phyloP scores from a whole-genome alignment of 2,888 invertebrate genomes.

The Cosmia pyralina region DNA sequence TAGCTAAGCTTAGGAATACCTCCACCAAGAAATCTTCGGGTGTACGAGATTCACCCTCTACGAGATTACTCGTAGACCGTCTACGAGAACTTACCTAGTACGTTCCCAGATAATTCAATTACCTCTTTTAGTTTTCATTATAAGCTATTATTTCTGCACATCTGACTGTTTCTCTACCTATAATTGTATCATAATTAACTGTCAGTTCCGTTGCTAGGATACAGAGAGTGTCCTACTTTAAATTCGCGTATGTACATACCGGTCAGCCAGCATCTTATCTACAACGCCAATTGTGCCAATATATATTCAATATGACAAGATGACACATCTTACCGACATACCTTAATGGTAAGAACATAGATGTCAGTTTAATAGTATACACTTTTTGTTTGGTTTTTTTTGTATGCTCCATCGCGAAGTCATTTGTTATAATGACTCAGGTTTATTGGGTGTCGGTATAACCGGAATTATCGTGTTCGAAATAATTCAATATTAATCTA shows the following conservation, averaged over 20 bases:
- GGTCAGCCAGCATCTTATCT: neutral
- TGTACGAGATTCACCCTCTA: conserved; percentile 20
- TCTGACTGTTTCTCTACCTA: neutral
- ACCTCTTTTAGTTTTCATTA: neutral
- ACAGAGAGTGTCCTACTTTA: conserved; percentile 19
- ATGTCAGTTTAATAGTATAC: conserved; percentile 8
- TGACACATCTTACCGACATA: conserved; percentile 33
- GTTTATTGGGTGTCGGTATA: conserved; percentile 11
- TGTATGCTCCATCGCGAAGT: conserved; percentile 13
- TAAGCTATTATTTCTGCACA: neutral
- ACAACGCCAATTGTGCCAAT: conserved; percentile 6
- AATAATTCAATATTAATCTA: neutral
- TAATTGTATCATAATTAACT: neutral
- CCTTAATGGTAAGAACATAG: conserved; percentile 22
- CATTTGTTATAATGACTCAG: conserved; percentile 22
- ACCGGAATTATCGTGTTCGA: conserved; percentile 19
- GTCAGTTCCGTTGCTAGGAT: neutral
- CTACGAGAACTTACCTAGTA: conserved; percentile 2
- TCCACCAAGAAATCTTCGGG: neutral
- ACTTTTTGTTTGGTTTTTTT: conserved; percentile 49
- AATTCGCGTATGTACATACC: neutral
- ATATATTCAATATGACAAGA: conserved; percentile 21
- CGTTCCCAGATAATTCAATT: neutral
- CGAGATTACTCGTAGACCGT: conserved; percentile 6
- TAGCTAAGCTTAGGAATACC: neutral